These are phyloP conservation scores for Rhorus exstirpatorius DNA, from an alignment of 2,888 invertebrate species.

Conservation along the genomic window DNA sequence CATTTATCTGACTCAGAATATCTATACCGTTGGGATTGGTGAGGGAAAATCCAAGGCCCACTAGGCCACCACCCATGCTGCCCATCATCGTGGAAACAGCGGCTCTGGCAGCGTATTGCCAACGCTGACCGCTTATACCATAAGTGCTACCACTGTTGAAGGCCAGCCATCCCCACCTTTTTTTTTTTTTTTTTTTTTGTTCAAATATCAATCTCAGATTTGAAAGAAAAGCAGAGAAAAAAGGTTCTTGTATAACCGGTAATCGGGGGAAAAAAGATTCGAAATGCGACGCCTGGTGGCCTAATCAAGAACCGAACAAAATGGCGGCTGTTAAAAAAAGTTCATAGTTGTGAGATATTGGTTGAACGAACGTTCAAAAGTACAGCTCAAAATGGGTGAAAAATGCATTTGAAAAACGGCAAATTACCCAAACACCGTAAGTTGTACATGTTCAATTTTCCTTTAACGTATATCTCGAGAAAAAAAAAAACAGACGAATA, in stretches of 20 bases:
- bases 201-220: not conserved
- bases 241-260: too few species aligned
- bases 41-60: constrained; percentile 88
- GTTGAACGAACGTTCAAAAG: too few species aligned
- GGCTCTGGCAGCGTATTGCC: constrained; percentile 96
- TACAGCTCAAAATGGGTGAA: too few species aligned
- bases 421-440: too few species aligned
- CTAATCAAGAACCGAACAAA: not conserved
- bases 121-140: constrained; percentile 93
- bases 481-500: too few species aligned
- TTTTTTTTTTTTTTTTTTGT: not conserved
- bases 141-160: constrained; percentile 97
- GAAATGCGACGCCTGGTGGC: too few species aligned
- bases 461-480: too few species aligned
- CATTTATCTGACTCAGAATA: constrained; percentile 95
- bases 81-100: constrained; percentile 97
- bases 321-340: not conserved
- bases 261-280: too few species aligned
- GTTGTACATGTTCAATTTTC: too few species aligned
- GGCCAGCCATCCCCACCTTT: constrained; percentile 96
- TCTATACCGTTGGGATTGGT: constrained; percentile 91
- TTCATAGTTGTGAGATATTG: too few species aligned
- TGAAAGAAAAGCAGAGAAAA: too few species aligned
- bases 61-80: constrained; percentile 95
- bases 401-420: too few species aligned